Percentiles rank a stretch among this genome's conserved stretches.
Evolutionary conservation across 2,888 invertebrate species (phyloP).

Genomic region (Caradrina clavipalpis): DNA sequence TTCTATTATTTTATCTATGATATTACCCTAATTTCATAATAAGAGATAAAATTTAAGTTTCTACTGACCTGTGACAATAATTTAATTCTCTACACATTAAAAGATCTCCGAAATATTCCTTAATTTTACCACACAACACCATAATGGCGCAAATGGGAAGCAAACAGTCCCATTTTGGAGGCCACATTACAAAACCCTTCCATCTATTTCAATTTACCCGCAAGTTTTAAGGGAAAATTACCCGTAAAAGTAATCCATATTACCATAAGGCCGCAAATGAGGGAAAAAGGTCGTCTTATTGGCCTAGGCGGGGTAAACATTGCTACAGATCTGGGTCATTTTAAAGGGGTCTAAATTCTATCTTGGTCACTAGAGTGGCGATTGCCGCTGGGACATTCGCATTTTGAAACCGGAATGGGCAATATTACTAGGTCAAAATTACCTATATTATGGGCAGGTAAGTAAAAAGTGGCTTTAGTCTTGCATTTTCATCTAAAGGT

Average conservation of each 20-base stretch:
- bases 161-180: slow-evolving; percentile 46
- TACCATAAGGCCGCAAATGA: slow-evolving; percentile 57
- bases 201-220: slow-evolving; percentile 65
- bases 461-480: too few relatives aligned
- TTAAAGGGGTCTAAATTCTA: slow-evolving; percentile 29
- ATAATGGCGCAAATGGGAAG: slow-evolving; percentile 51
- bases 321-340: slow-evolving; percentile 27
- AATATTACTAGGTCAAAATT: neutral
- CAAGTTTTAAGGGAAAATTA: slow-evolving; percentile 61
- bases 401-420: slow-evolving; percentile 2
- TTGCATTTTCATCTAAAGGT: neutral
- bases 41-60: neutral
- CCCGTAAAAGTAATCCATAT: slow-evolving; percentile 65
- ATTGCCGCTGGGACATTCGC: slow-evolving; percentile 18
- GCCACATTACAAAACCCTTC: slow-evolving; percentile 52
- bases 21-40: neutral
- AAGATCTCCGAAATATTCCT: slow-evolving; percentile 36
- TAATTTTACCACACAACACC: slow-evolving; percentile 44
- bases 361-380: slow-evolving; percentile 4
- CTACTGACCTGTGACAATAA: slow-evolving; percentile 7
- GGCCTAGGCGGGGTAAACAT: slow-evolving; percentile 40
- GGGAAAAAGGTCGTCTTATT: slow-evolving; percentile 60
- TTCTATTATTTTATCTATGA: too few relatives aligned
- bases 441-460: neutral
- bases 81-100: slow-evolving; percentile 24